Evolutionary conservation across 1,140 invertebrate species (phyloP).

Genomic region (Drosophila repleta): DNA sequence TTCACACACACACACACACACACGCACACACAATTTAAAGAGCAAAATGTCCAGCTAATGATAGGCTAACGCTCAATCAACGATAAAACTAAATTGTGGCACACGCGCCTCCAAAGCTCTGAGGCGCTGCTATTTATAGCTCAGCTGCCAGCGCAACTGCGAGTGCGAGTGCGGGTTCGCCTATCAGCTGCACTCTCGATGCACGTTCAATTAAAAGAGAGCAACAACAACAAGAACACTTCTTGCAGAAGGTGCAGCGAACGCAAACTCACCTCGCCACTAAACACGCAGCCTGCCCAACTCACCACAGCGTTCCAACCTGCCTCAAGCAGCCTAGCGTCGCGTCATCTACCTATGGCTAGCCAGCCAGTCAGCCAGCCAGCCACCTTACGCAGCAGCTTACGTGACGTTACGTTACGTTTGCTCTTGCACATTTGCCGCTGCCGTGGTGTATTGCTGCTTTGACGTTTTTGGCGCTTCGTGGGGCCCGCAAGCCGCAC

Average conservation of each 20-base stretch:
- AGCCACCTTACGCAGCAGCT: slow-evolving; percentile 9
- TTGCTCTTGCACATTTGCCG: slow-evolving; percentile 36
- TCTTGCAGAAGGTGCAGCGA: slow-evolving; percentile 57
- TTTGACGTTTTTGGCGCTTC: slow-evolving; percentile 48
- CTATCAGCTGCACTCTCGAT: slow-evolving; percentile 45
- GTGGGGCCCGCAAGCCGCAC: slow-evolving; percentile 45
- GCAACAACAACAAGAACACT: slow-evolving; percentile 35
- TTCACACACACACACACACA: slow-evolving; percentile 15
- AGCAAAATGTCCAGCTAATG: slow-evolving; percentile 72
- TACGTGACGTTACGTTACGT: slow-evolving; percentile 14
- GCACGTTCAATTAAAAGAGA: slow-evolving; percentile 63
- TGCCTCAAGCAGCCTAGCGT: slow-evolving; percentile 59
- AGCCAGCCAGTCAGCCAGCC: too few species aligned
- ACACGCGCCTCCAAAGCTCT: slow-evolving; percentile 60
- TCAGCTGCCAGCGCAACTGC: slow-evolving; percentile 10
- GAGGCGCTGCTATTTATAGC: slow-evolving; percentile 65
- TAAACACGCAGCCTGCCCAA: slow-evolving; percentile 24
- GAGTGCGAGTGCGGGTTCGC: slow-evolving; percentile 37
- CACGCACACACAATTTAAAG: slow-evolving; percentile 27
- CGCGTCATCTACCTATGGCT: slow-evolving; percentile 14
- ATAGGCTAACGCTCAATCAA: slow-evolving; percentile 81
- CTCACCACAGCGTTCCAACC: slow-evolving; percentile 61
- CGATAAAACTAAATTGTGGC: slow-evolving; percentile 81
- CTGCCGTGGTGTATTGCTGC: slow-evolving; percentile 12
- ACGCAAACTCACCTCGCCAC: slow-evolving; percentile 65